Base-by-base conservation (phyloP, 2,888 invertebrate genomes). In the Dasypogon diadema region DNA sequence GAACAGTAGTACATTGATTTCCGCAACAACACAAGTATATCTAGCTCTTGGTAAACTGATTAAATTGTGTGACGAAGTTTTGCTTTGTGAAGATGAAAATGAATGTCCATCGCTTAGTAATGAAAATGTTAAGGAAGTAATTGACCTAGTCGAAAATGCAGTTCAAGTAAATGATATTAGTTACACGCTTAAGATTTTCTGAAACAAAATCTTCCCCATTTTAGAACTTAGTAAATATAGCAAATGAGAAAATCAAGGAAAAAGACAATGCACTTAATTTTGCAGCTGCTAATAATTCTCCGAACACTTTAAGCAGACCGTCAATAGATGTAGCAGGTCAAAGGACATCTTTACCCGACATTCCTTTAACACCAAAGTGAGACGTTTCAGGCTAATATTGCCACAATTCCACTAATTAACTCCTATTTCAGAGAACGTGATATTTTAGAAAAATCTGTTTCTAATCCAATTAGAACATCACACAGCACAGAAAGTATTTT, bases 51-150 rank as follows among this genome's bases (percentile, higher is more conserved):
- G 95, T 2, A 92, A 93, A 87, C 89, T 97, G 80, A 92, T 97
- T 81, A 93, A 94, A 81, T 89, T 96, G 79, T 96, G 97, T 85
- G 97, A 97, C 85, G 94, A 96, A 85, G 93, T 95, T 68, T 89
- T 96, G 78, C 88, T 94, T 48, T 91, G 92, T 79, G 91, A 92
- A 56, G 91, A 92, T 80, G 89, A 79, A 73, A 82, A 82, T 63
- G 83, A 84, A 56, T 85, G 85, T 78, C 83, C 84, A 76, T 83
- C 89, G 26, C 83, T 90, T 55, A 88, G 89, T 82, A 88, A 89
- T 77, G 89, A 90, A 81, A 90, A 90, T 82, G 91, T 91, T 55
- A 89, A 89, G 26, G 90, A 91, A 82, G 90, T 93, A 70, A 90
- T 93, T 63, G 89, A 90, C 79, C 88, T 91, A 80, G 90, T 94